Evolutionary conservation across 1,140 invertebrate genomes (phyloP).

Genomic region (Cydia strobilella): DNA sequence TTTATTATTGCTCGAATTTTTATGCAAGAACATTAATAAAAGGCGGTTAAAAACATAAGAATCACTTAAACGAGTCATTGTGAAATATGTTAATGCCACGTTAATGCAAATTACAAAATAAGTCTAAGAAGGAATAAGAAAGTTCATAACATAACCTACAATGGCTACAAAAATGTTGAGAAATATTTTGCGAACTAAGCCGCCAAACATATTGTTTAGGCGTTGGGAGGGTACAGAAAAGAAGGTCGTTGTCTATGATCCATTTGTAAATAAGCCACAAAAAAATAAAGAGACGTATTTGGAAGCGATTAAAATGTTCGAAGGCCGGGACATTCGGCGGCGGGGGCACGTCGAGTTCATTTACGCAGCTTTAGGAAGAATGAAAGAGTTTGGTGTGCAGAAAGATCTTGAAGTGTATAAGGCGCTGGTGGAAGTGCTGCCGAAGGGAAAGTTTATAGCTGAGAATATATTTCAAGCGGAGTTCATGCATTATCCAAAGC

Average conservation of each 20-base stretch:
- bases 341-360: slow-evolving; percentile 97
- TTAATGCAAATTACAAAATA: not conserved
- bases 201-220: slow-evolving; percentile 47
- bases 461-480: slow-evolving; percentile 90
- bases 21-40: no score
- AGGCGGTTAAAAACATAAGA: not conserved
- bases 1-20: not conserved
- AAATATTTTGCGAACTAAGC: slow-evolving; percentile 52
- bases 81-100: not conserved
- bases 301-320: slow-evolving; percentile 87
- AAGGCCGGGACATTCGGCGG: slow-evolving; percentile 81
- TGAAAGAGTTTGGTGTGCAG: slow-evolving; percentile 95
- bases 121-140: slow-evolving; percentile 18
- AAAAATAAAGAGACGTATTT: slow-evolving; percentile 89
- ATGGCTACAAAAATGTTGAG: slow-evolving; percentile 62
- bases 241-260: slow-evolving; percentile 64
- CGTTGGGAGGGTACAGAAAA: slow-evolving; percentile 68
- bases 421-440: slow-evolving; percentile 93
- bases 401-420: slow-evolving; percentile 97
- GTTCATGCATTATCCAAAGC: slow-evolving; percentile 95
- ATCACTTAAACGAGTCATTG: not conserved
- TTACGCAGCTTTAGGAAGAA: slow-evolving; percentile 90
- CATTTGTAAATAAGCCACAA: slow-evolving; percentile 80
- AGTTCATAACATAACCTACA: slow-evolving; percentile 43
- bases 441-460: slow-evolving; percentile 94